These are phyloP conservation scores for Oikopleura vanhoeffeni DNA, from an alignment of 23 tunicate genomes.

Conservation along the genomic window DNA sequence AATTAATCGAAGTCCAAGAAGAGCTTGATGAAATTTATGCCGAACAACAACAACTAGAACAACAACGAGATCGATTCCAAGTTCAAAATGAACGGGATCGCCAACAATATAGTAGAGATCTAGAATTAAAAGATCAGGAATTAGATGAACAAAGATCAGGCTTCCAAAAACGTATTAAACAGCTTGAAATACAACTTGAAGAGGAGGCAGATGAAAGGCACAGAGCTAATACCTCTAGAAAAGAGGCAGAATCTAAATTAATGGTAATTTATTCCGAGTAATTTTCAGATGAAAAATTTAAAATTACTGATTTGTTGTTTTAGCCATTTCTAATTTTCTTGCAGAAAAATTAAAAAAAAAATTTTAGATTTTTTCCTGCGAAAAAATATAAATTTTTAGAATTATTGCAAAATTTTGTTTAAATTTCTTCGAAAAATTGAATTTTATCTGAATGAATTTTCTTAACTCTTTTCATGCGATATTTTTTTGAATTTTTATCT, in stretches of 20 bases:
- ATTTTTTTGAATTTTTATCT: too few relatives aligned
- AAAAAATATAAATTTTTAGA: too few relatives aligned
- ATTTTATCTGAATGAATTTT: too few relatives aligned
- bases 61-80: conserved; percentile 58
- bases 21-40: conserved; percentile 47
- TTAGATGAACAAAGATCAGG: neutral
- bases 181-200: conserved; percentile 52
- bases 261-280: too few relatives aligned
- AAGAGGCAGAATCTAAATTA: neutral
- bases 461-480: too few relatives aligned
- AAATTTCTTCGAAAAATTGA: too few relatives aligned
- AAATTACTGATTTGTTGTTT: too few relatives aligned
- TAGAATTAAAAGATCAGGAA: conserved; percentile 59
- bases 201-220: conserved; percentile 62
- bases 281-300: too few relatives aligned
- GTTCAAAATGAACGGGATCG: conserved; percentile 54
- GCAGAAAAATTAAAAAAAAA: too few relatives aligned
- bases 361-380: too few relatives aligned
- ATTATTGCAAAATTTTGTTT: too few relatives aligned
- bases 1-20: conserved; percentile 59
- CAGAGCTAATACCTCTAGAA: neutral
- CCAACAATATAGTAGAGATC: conserved; percentile 37
- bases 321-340: too few relatives aligned
- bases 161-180: conserved; percentile 28
- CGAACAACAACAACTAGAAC: conserved; percentile 54